Conservation (phyloP, 2,113 vertebrate genomes). For the Aegithalos caudatus region DNA sequence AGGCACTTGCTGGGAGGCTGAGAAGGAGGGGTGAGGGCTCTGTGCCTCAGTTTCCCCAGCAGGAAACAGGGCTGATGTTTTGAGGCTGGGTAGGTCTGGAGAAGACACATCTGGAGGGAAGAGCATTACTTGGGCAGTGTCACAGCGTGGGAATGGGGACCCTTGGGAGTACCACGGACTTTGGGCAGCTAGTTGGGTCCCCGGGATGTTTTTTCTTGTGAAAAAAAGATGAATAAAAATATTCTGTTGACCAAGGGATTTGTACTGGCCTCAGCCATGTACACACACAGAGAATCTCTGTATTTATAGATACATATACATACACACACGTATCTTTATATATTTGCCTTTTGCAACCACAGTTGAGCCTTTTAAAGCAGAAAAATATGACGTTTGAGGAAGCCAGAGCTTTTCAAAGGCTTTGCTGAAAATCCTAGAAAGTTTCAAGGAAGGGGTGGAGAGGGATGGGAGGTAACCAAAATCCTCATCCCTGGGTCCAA, state of each 20-base stretch:
- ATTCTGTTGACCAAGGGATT: fast-evolving
- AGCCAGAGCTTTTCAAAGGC: background rate
- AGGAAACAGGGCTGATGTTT: background rate
- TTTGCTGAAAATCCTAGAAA: background rate
- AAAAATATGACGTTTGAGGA: background rate
- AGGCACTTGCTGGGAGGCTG: background rate
- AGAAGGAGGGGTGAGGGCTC: fast-evolving
- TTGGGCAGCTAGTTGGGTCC: fast-evolving
- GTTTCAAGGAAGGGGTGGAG: background rate
- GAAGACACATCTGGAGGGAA: background rate
- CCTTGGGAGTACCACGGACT: fast-evolving
- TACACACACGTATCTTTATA: background rate
- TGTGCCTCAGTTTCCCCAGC: slow-evolving; percentile 2
- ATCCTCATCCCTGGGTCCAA: background rate
- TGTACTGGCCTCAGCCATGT: fast-evolving
- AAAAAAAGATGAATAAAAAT: background rate
- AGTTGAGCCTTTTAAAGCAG: background rate
- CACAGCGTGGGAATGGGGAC: fast-evolving
- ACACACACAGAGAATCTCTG: background rate
- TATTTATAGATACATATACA: background rate
- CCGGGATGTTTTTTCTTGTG: background rate
- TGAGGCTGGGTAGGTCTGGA: background rate
- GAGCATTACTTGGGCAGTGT: fast-evolving
- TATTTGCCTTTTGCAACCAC: background rate
- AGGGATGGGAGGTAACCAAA: background rate